These are phyloP conservation scores for Drosophila repletoides DNA, from an alignment of 1,140 invertebrate genomes.

Conservation along the genomic window DNA sequence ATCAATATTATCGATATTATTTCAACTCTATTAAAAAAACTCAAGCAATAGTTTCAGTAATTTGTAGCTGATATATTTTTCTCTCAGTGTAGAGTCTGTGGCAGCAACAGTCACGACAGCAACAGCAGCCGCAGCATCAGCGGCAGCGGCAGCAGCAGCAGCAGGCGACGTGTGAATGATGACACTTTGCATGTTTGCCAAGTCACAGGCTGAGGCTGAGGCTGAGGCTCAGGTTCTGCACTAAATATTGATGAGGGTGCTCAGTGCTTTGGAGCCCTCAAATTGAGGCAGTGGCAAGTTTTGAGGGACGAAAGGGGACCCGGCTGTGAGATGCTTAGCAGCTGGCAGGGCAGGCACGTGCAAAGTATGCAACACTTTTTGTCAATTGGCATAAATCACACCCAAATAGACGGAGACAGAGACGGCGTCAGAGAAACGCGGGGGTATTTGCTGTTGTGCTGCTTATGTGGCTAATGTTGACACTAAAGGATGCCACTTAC, in stretches of 20 bases:
- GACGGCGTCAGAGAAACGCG: not conserved
- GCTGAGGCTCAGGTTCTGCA: slow-evolving; percentile 40
- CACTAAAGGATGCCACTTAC: slow-evolving; percentile 1
- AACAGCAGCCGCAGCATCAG: slow-evolving; percentile 24
- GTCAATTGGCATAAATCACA: slow-evolving; percentile 60
- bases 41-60: too few species aligned
- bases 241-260: slow-evolving; percentile 78
- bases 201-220: slow-evolving; percentile 57
- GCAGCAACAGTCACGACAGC: slow-evolving; percentile 19
- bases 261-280: not conserved
- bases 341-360: slow-evolving; percentile 60
- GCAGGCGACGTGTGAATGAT: slow-evolving; percentile 76
- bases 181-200: slow-evolving; percentile 80
- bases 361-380: slow-evolving; percentile 77
- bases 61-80: too few species aligned
- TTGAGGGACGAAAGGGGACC: too few species aligned
- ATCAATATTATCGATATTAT: too few species aligned
- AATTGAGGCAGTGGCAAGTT: too few species aligned
- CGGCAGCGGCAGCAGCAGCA: slow-evolving; percentile 28
- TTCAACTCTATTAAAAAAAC: too few species aligned
- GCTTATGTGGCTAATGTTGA: slow-evolving; percentile 48
- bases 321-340: slow-evolving; percentile 35
- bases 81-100: too few species aligned
- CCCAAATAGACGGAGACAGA: not conserved
- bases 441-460: slow-evolving; percentile 4